Evolutionary conservation across 2,797 vertebrate genomes (phyloP), one percentile per base, ranked within the genome.

Genomic region (Artibeus lituratus): DNA sequence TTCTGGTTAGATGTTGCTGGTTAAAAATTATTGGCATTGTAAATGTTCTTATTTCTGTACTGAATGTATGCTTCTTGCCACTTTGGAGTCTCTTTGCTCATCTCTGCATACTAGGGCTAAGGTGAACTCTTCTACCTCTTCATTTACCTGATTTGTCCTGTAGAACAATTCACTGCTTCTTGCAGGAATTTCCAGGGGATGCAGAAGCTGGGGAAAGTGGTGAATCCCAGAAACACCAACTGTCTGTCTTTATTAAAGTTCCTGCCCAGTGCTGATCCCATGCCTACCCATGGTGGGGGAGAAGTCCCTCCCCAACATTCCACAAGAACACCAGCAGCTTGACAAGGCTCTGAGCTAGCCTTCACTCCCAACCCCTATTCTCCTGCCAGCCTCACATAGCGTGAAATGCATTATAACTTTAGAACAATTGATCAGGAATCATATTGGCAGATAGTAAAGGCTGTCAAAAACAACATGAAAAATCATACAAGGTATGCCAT

Each of bases 161-260:
- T 81, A 96, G 87, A 96, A 96, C 92, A 96, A 91, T 92, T 88
- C 82, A 92, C 62, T 80, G 32, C 62, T 78, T 59, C 24, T 42
- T 32, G 29, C n/a, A 83, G 26, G 76, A 69, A 74, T 84, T 94
- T 93, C 73, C 26, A 80, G 59, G 67, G 29, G 16, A 74, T 73
- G 12, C 14, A 24, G 32, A 87, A 91, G 12, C 77, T 59, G 29
- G 39, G 15, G 10, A 21, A 51, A 73, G 35, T 21, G 26, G 53
- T 32, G 19, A 80, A 82, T 35, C 81, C 44, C 90, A 62, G 49
- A 69, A 96, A 74, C 74, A 35, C 62, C 49, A 92, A 87, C 21
- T 78, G 84, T 73, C 69, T 88, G 83, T 87, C 15, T 97, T 93
- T 96, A 90, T 91, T 93, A 91, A 80, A 90, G 77, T 67, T 94